These are phyloP conservation scores for Steinernema hermaphroditum DNA, from an alignment of 2,888 invertebrate species.

Conservation along the genomic window DNA sequence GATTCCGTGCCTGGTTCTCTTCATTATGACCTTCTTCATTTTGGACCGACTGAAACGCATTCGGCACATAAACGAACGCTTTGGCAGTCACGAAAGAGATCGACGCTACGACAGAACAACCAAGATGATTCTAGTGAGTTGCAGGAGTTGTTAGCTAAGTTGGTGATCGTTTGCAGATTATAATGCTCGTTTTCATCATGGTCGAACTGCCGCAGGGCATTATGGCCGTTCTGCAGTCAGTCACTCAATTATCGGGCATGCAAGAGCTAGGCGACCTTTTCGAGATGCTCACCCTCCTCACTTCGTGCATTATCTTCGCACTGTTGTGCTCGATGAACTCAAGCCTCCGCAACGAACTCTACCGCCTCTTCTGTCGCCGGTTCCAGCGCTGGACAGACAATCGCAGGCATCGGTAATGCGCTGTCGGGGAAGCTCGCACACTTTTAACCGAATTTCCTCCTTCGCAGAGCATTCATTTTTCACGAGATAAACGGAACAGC, in stretches of 20 bases:
- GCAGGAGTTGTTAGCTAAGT: background rate
- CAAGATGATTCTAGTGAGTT: slow-evolving; percentile 57
- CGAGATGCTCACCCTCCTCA: slow-evolving; percentile 60
- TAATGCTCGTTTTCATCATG: slow-evolving; percentile 61
- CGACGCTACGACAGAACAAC: slow-evolving; percentile 60
- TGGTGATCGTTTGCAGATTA: slow-evolving; percentile 47
- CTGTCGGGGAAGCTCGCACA: background rate
- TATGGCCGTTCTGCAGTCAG: slow-evolving; percentile 51
- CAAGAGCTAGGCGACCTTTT: slow-evolving; percentile 55
- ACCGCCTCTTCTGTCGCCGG: slow-evolving; percentile 16
- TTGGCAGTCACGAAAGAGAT: slow-evolving; percentile 54
- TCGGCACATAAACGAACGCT: slow-evolving; percentile 52
- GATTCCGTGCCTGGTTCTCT: slow-evolving; percentile 48
- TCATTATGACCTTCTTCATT: slow-evolving; percentile 58
- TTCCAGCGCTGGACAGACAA: slow-evolving; percentile 18
- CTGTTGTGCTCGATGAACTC: slow-evolving; percentile 59
- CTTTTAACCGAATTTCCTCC: slow-evolving; percentile 10
- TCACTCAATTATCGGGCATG: slow-evolving; percentile 43
- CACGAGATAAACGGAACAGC: background rate
- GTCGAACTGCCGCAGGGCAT: slow-evolving; percentile 62
- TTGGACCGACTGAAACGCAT: slow-evolving; percentile 54
- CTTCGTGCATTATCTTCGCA: slow-evolving; percentile 59
- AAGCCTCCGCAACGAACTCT: slow-evolving; percentile 38
- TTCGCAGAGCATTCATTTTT: slow-evolving; percentile 9
- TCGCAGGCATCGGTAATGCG: slow-evolving; percentile 10